These are phyloP conservation scores for Theodoxus fluviatilis DNA, from an alignment of 2,888 invertebrate species.

Conservation along the genomic window DNA sequence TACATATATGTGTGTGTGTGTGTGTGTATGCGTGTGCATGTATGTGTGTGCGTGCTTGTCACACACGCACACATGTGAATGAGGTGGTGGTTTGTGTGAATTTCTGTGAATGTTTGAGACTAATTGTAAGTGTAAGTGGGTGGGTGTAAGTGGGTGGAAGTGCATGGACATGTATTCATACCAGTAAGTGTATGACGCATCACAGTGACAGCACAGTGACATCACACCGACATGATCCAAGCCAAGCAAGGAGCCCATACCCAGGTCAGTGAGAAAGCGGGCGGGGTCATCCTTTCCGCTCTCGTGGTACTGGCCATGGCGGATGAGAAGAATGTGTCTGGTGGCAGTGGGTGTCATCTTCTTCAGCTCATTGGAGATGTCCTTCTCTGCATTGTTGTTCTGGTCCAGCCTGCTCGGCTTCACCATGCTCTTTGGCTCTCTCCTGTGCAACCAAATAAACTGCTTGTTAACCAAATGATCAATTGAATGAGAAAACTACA, in stretches of 20 bases:
- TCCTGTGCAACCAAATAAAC: conserved; percentile 68
- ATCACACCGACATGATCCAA: neutral
- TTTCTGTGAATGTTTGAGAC: too few relatives aligned
- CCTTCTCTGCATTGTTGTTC: conserved; percentile 32
- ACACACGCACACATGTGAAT: too few relatives aligned
- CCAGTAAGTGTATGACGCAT: neutral
- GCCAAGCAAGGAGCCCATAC: conserved; percentile 65
- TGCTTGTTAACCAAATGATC: too few relatives aligned
- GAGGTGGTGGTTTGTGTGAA: too few relatives aligned
- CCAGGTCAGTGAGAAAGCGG: conserved; percentile 80
- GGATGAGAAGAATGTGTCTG: conserved; percentile 86
- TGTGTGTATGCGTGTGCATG: too few relatives aligned
- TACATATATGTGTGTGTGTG: too few relatives aligned
- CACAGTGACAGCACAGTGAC: neutral
- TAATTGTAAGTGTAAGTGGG: too few relatives aligned
- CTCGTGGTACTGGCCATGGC: conserved; percentile 93
- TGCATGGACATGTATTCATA: too few relatives aligned
- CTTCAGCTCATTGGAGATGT: conserved; percentile 58
- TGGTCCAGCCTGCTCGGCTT: conserved; percentile 67
- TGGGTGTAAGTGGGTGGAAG: too few relatives aligned
- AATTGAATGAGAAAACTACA: too few relatives aligned
- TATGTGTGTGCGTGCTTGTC: too few relatives aligned
- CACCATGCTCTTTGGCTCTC: conserved; percentile 77
- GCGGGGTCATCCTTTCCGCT: conserved; percentile 77
- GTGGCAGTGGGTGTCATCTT: conserved; percentile 69